A percentile compares a stretch with the other conserved stretches of the same genome.
Evolutionary conservation across 2,797 vertebrate species (phyloP).

Genomic region (Alfaro cultratus): DNA sequence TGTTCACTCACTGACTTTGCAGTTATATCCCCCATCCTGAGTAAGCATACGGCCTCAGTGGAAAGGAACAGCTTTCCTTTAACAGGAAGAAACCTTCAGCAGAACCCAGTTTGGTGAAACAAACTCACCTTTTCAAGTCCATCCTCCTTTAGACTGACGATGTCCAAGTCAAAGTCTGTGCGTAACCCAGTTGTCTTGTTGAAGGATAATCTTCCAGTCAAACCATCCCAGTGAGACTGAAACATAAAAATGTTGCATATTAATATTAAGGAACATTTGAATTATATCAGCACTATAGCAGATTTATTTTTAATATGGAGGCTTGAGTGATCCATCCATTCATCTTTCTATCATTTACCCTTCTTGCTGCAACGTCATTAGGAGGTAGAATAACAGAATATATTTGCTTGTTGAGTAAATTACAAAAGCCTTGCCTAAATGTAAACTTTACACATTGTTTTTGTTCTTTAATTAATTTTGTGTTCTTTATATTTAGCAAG

Average conservation of each 20-base stretch:
- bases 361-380: background rate
- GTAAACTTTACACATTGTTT: background rate
- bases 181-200: constrained; percentile 94
- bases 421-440: background rate
- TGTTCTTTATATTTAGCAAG: background rate
- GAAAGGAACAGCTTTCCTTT: background rate
- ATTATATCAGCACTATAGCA: background rate
- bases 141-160: constrained; percentile 95
- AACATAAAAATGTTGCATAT: constrained; percentile 40
- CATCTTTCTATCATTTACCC: background rate
- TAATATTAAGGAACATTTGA: constrained; percentile 6
- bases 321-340: background rate
- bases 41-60: background rate
- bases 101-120: background rate
- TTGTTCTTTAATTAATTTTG: background rate
- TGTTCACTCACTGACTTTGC: background rate
- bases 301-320: background rate
- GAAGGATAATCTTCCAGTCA: constrained; percentile 96
- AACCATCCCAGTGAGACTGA: constrained; percentile 98
- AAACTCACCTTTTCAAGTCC: constrained; percentile 93
- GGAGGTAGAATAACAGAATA: background rate
- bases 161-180: constrained; percentile 97
- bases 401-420: background rate
- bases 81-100: background rate
- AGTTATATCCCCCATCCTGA: background rate